Conservation (phyloP, 2,888 invertebrate species). For the Eupeodes latifasciatus region DNA sequence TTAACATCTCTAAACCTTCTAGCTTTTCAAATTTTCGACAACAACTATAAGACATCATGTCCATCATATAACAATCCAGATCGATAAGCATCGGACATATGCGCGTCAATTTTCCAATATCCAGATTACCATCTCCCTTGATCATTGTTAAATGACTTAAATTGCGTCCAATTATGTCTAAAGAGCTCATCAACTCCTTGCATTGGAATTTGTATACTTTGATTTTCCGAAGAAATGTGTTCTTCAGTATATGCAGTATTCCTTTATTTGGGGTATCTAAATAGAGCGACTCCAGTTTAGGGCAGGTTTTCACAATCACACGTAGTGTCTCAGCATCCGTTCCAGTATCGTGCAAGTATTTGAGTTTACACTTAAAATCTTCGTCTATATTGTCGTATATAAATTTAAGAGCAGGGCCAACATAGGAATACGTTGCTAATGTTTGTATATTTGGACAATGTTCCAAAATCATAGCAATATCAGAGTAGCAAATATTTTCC, state of each 20-base stretch:
- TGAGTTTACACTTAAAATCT: constrained; percentile 87
- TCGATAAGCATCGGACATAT: constrained; percentile 87
- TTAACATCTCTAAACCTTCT: constrained; percentile 88
- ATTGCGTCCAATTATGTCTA: constrained; percentile 86
- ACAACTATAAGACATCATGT: constrained; percentile 85
- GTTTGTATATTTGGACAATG: constrained; percentile 88
- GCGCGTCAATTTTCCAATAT: constrained; percentile 86
- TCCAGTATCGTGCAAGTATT: constrained; percentile 88
- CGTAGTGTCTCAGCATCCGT: constrained; percentile 87
- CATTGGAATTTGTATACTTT: constrained; percentile 88
- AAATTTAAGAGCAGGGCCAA: constrained; percentile 87
- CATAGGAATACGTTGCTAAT: constrained; percentile 88
- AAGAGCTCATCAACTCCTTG: constrained; percentile 86
- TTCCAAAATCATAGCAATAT: constrained; percentile 87
- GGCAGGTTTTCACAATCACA: constrained; percentile 87
- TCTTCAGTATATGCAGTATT: constrained; percentile 78
- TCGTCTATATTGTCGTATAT: constrained; percentile 85
- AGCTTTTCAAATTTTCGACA: constrained; percentile 87
- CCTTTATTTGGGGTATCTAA: constrained; percentile 87
- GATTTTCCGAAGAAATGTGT: constrained; percentile 85
- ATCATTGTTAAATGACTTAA: constrained; percentile 86
- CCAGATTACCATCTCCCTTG: constrained; percentile 86
- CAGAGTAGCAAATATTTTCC: constrained; percentile 88
- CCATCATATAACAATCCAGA: constrained; percentile 88
- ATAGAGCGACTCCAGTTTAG: constrained; percentile 87